A percentile compares a stretch with the other conserved stretches of the same genome.
These are phyloP conservation scores for Rhynchonema sp. DNA, from an alignment of 2,888 invertebrate genomes.

Conservation along the genomic window DNA sequence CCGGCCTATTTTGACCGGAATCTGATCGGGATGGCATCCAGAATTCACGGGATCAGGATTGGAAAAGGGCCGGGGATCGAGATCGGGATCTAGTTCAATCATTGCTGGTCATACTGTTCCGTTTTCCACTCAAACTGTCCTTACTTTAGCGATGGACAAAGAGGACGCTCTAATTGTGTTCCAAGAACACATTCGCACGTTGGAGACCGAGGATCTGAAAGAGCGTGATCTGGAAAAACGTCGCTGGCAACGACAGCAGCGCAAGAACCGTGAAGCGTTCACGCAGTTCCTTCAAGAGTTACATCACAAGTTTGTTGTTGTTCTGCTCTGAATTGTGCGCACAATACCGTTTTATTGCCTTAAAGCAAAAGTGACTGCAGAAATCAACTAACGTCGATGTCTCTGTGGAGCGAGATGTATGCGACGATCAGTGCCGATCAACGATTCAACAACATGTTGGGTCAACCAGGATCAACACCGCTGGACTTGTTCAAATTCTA, in stretches of 20 bases:
- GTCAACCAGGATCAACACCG: constrained; percentile 71
- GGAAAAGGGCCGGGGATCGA: too few species aligned
- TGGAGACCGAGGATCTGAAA: constrained; percentile 74
- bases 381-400: constrained; percentile 43
- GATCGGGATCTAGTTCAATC: too few species aligned
- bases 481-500: constrained; percentile 95
- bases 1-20: too few species aligned
- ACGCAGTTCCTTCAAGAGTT: constrained; percentile 56
- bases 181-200: constrained; percentile 81
- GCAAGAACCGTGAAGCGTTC: constrained; percentile 88
- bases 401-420: constrained; percentile 90
- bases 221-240: constrained; percentile 62
- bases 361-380: not conserved
- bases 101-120: not conserved
- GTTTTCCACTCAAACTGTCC: too few species aligned
- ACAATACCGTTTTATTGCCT: not conserved
- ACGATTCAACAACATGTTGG: constrained; percentile 61
- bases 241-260: constrained; percentile 55
- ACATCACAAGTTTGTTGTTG: constrained; percentile 43
- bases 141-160: constrained; percentile 63
- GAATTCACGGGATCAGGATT: too few species aligned
- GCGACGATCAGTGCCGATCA: constrained; percentile 82
- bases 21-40: too few species aligned
- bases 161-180: constrained; percentile 95
- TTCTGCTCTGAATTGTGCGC: not conserved